A percentile compares a stretch with the other conserved stretches of the same genome.
These are phyloP conservation scores for Pristionchus fissidentatus DNA, from an alignment of 2,888 invertebrate species.

Conservation along the genomic window DNA sequence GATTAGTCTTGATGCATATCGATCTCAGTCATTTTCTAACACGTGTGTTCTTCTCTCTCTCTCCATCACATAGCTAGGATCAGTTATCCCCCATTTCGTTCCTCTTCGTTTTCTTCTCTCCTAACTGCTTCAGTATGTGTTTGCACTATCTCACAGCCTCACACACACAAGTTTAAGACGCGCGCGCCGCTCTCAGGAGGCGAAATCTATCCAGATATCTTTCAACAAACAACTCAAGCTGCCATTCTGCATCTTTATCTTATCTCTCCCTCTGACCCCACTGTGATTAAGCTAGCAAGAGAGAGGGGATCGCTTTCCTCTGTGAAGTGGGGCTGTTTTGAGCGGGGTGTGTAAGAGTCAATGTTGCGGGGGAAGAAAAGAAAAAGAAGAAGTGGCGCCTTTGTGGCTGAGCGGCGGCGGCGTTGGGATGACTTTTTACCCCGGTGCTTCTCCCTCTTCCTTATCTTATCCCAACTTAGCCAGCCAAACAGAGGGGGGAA, in stretches of 20 bases:
- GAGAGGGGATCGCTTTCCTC: not conserved
- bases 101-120: not conserved
- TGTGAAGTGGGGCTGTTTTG: not conserved
- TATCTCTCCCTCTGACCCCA: not conserved
- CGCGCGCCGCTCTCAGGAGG: conserved; percentile 10
- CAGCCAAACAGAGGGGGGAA: conserved; percentile 32
- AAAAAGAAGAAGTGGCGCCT: too few relatives aligned
- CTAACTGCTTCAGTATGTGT: conserved; percentile 41
- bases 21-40: not conserved
- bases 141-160: conserved; percentile 8
- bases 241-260: not conserved
- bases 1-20: not conserved
- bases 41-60: conserved; percentile 15
- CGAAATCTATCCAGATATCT: conserved; percentile 43
- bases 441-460: not conserved
- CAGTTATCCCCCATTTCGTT: conserved; percentile 34
- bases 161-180: conserved; percentile 34
- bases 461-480: not conserved
- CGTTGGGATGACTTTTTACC: conserved; percentile 22
- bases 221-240: conserved; percentile 28
- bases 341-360: not conserved
- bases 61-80: too few relatives aligned
- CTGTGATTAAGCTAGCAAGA: not conserved
- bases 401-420: too few relatives aligned
- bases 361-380: too few relatives aligned